Evolutionary conservation across 2,797 vertebrate species (phyloP).

Genomic region (Pygocentrus nattereri): DNA sequence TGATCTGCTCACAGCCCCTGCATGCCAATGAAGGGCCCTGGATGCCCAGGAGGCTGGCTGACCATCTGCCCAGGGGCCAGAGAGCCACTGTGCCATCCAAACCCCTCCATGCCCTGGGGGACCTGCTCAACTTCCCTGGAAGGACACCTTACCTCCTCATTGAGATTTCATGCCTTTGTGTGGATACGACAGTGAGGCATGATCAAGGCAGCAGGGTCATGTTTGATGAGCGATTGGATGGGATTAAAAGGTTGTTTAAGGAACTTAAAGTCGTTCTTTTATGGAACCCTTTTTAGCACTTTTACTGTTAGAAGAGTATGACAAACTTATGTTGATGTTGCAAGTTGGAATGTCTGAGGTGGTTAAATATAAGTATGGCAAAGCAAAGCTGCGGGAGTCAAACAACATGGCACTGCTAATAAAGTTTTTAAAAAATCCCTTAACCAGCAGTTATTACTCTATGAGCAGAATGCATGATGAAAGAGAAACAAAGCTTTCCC

Average conservation of each 20-base stretch:
- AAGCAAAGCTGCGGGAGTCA: neutral
- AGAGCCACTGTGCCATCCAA: conserved; percentile 48
- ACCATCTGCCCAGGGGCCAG: conserved; percentile 66
- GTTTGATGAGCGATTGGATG: neutral
- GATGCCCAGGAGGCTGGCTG: conserved; percentile 55
- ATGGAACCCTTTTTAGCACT: too few species aligned
- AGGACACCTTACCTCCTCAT: conserved; percentile 46
- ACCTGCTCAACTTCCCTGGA: conserved; percentile 43
- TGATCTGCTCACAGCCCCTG: conserved; percentile 42
- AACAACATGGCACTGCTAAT: neutral
- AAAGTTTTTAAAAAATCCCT: neutral
- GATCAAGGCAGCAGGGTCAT: conserved; percentile 20
- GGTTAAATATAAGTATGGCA: neutral
- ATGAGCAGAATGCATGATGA: neutral
- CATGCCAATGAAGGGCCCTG: conserved; percentile 63
- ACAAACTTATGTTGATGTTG: neutral
- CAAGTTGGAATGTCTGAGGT: neutral
- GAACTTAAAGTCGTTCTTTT: neutral
- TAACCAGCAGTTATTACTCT: conserved; percentile 13
- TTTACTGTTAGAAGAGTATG: too few species aligned
- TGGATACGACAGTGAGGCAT: conserved; percentile 30
- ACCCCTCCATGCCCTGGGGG: conserved; percentile 46
- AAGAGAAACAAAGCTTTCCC: neutral
- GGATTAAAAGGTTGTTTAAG: neutral
- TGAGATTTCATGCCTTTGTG: conserved; percentile 30